Percentiles rank a stretch among this genome's conserved stretches.
These are phyloP conservation scores for Eospalax fontanierii DNA, from an alignment of 2,797 vertebrate species.

Conservation along the genomic window DNA sequence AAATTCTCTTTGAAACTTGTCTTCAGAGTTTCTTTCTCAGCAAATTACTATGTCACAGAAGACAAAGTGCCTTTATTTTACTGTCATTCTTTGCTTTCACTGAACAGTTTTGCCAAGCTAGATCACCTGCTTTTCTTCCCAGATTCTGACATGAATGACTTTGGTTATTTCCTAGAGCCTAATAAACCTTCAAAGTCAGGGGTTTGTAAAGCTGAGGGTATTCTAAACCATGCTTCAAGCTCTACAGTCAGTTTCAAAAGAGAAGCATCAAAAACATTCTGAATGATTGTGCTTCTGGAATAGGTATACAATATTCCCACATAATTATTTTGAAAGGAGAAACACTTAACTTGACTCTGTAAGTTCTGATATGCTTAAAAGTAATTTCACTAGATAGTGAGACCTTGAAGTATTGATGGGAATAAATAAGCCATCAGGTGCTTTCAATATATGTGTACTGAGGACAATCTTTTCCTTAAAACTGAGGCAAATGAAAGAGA, in stretches of 20 bases:
- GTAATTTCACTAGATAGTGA: slow-evolving; percentile 3
- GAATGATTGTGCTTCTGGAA: not conserved
- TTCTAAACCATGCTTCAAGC: not conserved
- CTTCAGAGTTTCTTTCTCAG: slow-evolving; percentile 60
- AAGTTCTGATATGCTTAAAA: slow-evolving; percentile 34
- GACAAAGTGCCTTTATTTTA: slow-evolving; percentile 59
- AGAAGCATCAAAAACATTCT: not conserved
- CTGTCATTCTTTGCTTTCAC: slow-evolving; percentile 26
- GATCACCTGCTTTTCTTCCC: not conserved
- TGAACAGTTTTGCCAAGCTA: not conserved
- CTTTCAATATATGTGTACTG: not conserved
- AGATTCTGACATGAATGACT: slow-evolving; percentile 19
- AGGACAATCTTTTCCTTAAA: not conserved
- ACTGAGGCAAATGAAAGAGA: not conserved
- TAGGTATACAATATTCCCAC: not conserved
- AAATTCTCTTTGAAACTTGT: slow-evolving; percentile 69
- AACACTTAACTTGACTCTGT: not conserved
- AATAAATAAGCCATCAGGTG: not conserved
- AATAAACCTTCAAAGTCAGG: slow-evolving; percentile 30
- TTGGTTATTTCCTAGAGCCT: slow-evolving; percentile 47
- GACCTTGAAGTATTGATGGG: not conserved
- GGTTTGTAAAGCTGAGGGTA: slow-evolving; percentile 3
- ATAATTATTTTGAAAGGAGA: slow-evolving; percentile 43
- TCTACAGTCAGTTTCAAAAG: not conserved
- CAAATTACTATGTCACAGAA: slow-evolving; percentile 62